Percentiles rank a stretch among this genome's conserved stretches.
Evolutionary conservation across 2,888 invertebrate species (phyloP).

Genomic region (Punctoribates punctum): DNA sequence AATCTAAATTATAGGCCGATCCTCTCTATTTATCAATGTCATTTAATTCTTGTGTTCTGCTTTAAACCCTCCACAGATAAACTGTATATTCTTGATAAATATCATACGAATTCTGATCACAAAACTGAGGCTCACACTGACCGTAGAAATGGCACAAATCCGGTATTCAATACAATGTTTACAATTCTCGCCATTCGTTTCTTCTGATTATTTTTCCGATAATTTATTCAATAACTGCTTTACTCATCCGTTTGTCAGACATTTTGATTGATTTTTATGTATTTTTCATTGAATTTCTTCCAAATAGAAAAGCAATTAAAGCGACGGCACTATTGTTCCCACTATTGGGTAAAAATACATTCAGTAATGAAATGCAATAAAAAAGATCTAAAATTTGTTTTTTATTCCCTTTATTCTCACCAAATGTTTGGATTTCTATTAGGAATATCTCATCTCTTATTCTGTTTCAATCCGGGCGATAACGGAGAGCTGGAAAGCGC

Average conservation of each 20-base stretch:
- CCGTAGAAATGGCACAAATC: slow-evolving; percentile 47
- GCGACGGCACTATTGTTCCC: slow-evolving; percentile 60
- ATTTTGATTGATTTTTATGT: neutral
- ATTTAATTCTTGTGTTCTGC: too few species aligned
- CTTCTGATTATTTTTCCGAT: neutral
- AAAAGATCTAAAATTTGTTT: neutral
- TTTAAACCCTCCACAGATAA: slow-evolving; percentile 60
- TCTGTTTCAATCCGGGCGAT: slow-evolving; percentile 56
- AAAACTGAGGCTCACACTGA: slow-evolving; percentile 65
- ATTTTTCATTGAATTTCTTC: neutral
- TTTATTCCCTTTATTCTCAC: slow-evolving; percentile 49
- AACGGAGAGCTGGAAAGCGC: slow-evolving; percentile 52
- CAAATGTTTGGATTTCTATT: slow-evolving; percentile 48
- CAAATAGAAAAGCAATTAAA: slow-evolving; percentile 54
- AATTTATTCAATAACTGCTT: too few species aligned
- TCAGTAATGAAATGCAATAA: neutral
- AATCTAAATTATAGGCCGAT: neutral
- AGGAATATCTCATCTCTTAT: slow-evolving; percentile 59
- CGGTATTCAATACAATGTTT: slow-evolving; percentile 36
- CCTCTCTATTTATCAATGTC: neutral
- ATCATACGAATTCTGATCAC: slow-evolving; percentile 73
- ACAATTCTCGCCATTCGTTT: neutral
- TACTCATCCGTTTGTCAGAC: neutral
- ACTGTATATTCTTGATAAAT: slow-evolving; percentile 71
- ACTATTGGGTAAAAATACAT: slow-evolving; percentile 54